These are phyloP conservation scores for Helarctos malayanus DNA, from an alignment of 2,797 vertebrate genomes.

Conservation along the genomic window DNA sequence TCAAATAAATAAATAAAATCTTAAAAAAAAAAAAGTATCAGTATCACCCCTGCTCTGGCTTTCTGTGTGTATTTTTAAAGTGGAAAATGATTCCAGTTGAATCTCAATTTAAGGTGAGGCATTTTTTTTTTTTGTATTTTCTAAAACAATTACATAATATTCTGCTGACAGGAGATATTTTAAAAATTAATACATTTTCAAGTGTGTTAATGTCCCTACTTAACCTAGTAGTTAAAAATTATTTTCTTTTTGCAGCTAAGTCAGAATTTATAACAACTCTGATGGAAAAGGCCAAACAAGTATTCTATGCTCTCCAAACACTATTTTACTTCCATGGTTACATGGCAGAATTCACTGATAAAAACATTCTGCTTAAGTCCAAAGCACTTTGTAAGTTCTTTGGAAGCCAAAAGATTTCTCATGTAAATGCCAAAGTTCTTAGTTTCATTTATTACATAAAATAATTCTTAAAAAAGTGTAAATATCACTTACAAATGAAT, in stretches of 20 bases:
- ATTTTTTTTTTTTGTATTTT: conserved; percentile 61
- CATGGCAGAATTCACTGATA: conserved; percentile 56
- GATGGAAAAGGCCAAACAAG: conserved; percentile 76
- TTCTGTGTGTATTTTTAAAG: conserved; percentile 45
- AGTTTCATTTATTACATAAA: conserved; percentile 59
- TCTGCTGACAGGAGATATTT: conserved; percentile 70
- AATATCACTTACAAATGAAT: conserved; percentile 12
- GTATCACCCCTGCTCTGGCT: neutral
- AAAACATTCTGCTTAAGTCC: conserved; percentile 27
- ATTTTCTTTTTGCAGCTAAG: conserved; percentile 71
- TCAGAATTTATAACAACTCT: conserved; percentile 74
- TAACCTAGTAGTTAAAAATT: conserved; percentile 73
- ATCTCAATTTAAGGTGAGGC: conserved; percentile 62
- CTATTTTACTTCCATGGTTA: conserved; percentile 74
- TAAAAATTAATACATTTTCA: conserved; percentile 35
- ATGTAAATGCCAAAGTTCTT: conserved; percentile 60
- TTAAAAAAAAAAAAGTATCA: neutral
- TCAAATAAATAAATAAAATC: too few relatives aligned
- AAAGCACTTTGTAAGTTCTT: conserved; percentile 56
- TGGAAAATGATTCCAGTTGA: conserved; percentile 60
- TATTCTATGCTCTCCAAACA: conserved; percentile 73
- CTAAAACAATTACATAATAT: conserved; percentile 54
- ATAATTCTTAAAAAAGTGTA: conserved; percentile 28
- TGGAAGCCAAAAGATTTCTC: conserved; percentile 53
- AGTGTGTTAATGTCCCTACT: conserved; percentile 65